Percentiles rank a stretch among this genome's conserved stretches.
Evolutionary conservation across 2,888 invertebrate species (phyloP).

Genomic region (Tinea pellionella): DNA sequence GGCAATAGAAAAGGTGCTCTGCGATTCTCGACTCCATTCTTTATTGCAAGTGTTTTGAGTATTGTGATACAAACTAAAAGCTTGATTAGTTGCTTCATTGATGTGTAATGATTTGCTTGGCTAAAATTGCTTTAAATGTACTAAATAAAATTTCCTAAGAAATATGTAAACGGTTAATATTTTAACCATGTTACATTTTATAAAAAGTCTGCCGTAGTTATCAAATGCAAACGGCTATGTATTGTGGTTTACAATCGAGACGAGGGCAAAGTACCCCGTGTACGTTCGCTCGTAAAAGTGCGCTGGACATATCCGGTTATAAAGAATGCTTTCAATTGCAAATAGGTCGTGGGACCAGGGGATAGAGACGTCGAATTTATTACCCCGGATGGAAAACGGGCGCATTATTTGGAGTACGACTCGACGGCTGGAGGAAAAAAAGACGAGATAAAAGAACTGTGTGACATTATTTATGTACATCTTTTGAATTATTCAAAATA

Average conservation of each 20-base stretch:
- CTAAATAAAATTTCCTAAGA: no score
- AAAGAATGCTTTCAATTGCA: constrained; percentile 65
- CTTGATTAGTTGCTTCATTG: no score
- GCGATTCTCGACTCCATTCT: no score
- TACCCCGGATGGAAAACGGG: constrained; percentile 47
- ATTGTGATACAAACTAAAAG: no score
- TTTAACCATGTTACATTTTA: neutral
- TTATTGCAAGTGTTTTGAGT: no score
- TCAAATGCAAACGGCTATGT: neutral
- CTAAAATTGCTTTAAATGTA: no score
- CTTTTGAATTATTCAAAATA: constrained; percentile 11
- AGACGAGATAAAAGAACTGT: constrained; percentile 48
- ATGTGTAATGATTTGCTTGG: no score
- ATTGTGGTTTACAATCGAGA: constrained; percentile 9
- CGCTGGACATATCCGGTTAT: constrained; percentile 53
- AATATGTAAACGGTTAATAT: neutral
- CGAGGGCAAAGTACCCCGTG: constrained; percentile 3
- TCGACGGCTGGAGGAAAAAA: constrained; percentile 40
- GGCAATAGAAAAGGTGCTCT: no score
- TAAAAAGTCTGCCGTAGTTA: neutral
- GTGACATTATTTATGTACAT: constrained; percentile 45
- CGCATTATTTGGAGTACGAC: constrained; percentile 46
- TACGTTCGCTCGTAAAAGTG: constrained; percentile 42
- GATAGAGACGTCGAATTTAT: constrained; percentile 47
- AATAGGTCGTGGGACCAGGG: constrained; percentile 49